These are phyloP conservation scores for Acanthopagrus latus DNA, from an alignment of 2,797 vertebrate genomes.

Conservation along the genomic window DNA sequence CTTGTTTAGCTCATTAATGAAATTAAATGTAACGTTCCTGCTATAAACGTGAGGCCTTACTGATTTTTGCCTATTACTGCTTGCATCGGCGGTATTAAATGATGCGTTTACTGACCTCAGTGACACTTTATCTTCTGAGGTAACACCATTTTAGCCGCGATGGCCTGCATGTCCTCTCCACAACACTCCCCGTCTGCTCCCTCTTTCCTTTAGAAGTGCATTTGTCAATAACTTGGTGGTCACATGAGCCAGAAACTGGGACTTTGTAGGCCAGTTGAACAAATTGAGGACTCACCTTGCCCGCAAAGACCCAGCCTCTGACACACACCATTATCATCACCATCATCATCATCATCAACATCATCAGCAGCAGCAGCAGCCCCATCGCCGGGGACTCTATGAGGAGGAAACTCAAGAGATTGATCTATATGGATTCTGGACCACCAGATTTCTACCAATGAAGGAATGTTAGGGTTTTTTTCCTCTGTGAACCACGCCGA, in stretches of 20 bases:
- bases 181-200: conserved; percentile 15
- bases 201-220: conserved; percentile 4
- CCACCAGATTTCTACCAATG: neutral
- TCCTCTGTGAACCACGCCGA: conserved; percentile 18
- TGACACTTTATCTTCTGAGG: neutral
- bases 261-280: conserved; percentile 99
- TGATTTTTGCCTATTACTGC: too few species aligned
- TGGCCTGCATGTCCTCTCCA: neutral
- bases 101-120: neutral
- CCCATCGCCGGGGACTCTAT: conserved; percentile 13
- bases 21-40: neutral
- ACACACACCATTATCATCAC: conserved; percentile 76
- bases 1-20: neutral
- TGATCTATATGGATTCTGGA: conserved; percentile 3
- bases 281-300: conserved; percentile 94
- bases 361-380: too few species aligned
- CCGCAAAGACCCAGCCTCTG: conserved; percentile 97
- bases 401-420: conserved; percentile 28
- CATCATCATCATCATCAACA: conserved; percentile 40
- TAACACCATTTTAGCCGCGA: neutral
- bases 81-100: neutral
- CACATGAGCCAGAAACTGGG: conserved; percentile 94
- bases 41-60: too few species aligned
- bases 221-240: conserved; percentile 67
- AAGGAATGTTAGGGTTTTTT: neutral